Conservation (phyloP, 2,888 invertebrate species). For the Drosophila fungiperda region DNA sequence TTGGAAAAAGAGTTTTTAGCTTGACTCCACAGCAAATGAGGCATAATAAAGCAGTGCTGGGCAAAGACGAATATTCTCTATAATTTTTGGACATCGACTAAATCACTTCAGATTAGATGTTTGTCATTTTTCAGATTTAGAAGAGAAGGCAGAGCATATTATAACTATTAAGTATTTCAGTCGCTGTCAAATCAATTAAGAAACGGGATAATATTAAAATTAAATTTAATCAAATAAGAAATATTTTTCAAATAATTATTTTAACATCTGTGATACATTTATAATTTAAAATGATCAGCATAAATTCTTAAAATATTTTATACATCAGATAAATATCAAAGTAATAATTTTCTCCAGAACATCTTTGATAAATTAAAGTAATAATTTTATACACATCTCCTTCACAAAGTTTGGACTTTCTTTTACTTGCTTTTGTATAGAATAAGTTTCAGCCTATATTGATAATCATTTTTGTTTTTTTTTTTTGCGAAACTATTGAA, state of each 20-base stretch:
- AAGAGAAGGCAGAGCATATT: neutral
- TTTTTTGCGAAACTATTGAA: neutral
- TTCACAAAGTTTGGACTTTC: neutral
- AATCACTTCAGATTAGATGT: neutral
- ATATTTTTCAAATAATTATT: neutral
- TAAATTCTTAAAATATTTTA: neutral
- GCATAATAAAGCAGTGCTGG: neutral
- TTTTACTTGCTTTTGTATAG: neutral
- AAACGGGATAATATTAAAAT: neutral
- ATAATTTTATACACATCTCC: neutral
- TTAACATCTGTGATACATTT: neutral
- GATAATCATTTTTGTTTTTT: neutral
- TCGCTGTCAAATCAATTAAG: neutral
- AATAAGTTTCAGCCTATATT: neutral
- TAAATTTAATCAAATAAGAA: too few relatives aligned
- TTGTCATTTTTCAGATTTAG: neutral
- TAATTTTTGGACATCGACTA: neutral
- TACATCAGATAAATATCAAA: neutral
- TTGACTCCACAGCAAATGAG: slow-evolving; percentile 12
- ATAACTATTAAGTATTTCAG: neutral
- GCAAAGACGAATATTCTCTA: neutral
- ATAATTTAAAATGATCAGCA: neutral
- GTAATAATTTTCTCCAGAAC: neutral
- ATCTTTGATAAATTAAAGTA: neutral
- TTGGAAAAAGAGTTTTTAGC: neutral